phyloP scores from a whole-genome alignment of 2,797 vertebrate genomes.

The Streptopelia turtur region DNA sequence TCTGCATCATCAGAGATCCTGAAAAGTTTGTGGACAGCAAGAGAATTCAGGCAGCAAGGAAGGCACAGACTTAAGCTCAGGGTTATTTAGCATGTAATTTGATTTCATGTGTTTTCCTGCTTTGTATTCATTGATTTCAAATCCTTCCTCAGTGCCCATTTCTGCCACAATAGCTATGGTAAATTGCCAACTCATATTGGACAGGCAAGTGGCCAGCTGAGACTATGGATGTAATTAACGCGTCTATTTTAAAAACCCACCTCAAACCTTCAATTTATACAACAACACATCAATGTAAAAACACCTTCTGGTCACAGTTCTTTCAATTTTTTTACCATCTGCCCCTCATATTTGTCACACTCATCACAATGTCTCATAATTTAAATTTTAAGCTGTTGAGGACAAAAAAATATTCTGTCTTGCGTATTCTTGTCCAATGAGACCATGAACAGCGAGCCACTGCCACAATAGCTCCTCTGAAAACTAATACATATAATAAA shows the following conservation, averaged over 20 bases:
- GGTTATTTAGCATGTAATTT: conserved; percentile 5
- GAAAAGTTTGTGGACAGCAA: background rate
- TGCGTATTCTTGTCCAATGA: background rate
- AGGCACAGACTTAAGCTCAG: background rate
- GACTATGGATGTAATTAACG: background rate
- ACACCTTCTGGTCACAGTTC: background rate
- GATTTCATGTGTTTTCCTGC: background rate
- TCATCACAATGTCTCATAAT: background rate
- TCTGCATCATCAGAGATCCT: background rate
- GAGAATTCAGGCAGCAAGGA: background rate
- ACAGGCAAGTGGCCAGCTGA: background rate
- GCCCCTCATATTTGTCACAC: background rate
- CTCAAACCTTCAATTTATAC: background rate
- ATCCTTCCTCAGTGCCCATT: background rate
- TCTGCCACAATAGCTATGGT: background rate
- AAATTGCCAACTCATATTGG: background rate
- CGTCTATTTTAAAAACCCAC: background rate
- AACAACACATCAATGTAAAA: background rate
- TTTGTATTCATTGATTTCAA: conserved; percentile 29
- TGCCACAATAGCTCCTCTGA: background rate
- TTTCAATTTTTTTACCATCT: background rate
- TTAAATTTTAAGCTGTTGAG: background rate
- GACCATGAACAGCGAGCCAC: background rate
- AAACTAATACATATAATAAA: background rate
- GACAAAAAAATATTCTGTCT: background rate